Evolutionary conservation across 92 coral and sea anemone species (phyloP), one percentile per base, ranked within the genome.

Genomic region (Hydrozoanthus gracilis): DNA sequence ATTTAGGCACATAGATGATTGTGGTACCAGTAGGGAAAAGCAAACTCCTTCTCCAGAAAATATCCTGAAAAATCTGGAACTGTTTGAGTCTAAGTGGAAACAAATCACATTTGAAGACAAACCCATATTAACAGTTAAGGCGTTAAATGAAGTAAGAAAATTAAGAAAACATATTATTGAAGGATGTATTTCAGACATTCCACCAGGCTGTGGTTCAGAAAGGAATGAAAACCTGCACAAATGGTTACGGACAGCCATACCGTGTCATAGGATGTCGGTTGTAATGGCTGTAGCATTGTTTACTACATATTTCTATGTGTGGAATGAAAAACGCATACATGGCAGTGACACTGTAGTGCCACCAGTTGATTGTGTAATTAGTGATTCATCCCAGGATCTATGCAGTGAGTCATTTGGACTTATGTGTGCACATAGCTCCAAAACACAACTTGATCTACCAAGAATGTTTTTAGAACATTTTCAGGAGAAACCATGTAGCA

Each of bases 171-270:
- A 89, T 66, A 77, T 89, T 3, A n/a, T 77, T 11, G 87, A 83
- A 47, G 93, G 93, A 2, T 91, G 93, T 69, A 48, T 82, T 51
- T 82, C 91, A 12, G 84, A 54, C 3, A 90, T 90, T 45, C 93
- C 93, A 11, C 82, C 82, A 18, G 83, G 86, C 3, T 82, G 79
- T 15, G 93, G 89, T 17, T 87, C 91, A 8, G 88, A 91, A 39
- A 90, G 67, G 48, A 90, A 87, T 77, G 93, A 90, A 65, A 82
- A 45, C 73, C 39, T 88, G 6, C 91, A 88, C 61, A 88, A 76
- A 52, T 60, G 27, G 13, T 35, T n/a, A n/a, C n/a, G n/a, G n/a
- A n/a, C n/a, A n/a, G n/a, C n/a, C n/a, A n/a, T n/a, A n/a, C n/a
- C n/a, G n/a, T n/a, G n/a, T n/a, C n/a, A n/a, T n/a, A n/a, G n/a